phyloP scores from a whole-genome alignment of 2,888 invertebrate species.

The Arctia plantaginis region DNA sequence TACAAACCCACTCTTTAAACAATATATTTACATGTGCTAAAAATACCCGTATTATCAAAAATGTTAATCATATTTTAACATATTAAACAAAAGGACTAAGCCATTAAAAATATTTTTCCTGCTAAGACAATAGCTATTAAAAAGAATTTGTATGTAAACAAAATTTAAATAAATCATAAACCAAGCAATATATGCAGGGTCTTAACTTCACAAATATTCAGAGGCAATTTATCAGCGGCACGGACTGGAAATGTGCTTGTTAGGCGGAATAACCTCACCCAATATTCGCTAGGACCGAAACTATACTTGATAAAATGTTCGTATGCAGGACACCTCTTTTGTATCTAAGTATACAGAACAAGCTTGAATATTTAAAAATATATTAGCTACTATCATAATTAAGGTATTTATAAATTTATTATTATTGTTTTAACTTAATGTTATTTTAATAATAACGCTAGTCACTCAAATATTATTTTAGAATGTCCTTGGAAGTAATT shows the following conservation, averaged over 20 bases:
- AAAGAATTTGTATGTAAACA: background rate
- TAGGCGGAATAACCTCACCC: background rate
- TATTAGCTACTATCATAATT: background rate
- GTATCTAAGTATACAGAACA: background rate
- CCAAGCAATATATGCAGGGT: background rate
- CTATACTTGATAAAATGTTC: background rate
- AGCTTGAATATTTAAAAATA: background rate
- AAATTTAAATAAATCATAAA: background rate
- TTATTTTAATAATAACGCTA: background rate
- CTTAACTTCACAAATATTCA: background rate
- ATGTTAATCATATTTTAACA: too few species aligned
- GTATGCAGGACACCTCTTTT: background rate
- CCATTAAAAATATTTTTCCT: too few species aligned
- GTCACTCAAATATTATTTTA: background rate
- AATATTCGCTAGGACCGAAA: background rate
- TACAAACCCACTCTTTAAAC: too few species aligned
- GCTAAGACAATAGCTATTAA: background rate
- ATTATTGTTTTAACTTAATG: background rate
- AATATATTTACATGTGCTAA: too few species aligned
- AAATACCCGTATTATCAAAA: too few species aligned
- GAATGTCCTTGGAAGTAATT: background rate
- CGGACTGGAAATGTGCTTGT: background rate
- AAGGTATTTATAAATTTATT: background rate
- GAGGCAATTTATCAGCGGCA: background rate
- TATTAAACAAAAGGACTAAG: too few species aligned